A percentile compares a stretch with the other conserved stretches of the same genome.
These are phyloP conservation scores for Amphimallon solstitiale DNA, from an alignment of 2,888 invertebrate species.

Conservation along the genomic window DNA sequence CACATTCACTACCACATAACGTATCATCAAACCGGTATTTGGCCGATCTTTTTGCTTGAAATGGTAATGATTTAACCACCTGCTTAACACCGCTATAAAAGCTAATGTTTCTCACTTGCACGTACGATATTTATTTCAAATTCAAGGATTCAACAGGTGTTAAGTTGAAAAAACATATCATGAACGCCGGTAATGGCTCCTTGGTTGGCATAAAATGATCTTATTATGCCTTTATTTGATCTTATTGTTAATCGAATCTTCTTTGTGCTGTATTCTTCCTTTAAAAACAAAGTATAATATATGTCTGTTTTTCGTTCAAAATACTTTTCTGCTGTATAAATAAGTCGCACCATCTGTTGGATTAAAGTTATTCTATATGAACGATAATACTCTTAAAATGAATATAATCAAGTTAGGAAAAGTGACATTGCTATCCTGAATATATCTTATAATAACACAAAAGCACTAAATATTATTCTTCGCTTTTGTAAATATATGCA, in stretches of 20 bases:
- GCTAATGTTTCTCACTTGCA: slow-evolving; percentile 33
- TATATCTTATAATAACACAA: no score
- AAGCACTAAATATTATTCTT: no score
- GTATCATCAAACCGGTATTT: neutral
- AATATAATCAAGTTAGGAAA: no score
- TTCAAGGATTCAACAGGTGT: slow-evolving; percentile 39
- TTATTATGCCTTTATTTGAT: slow-evolving; percentile 29
- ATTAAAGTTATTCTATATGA: neutral
- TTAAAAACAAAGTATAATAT: slow-evolving; percentile 7
- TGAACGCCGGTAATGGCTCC: slow-evolving; percentile 18
- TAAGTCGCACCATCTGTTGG: slow-evolving; percentile 8
- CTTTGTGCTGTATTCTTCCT: slow-evolving; percentile 15
- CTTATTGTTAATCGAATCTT: no score
- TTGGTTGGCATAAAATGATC: slow-evolving; percentile 28
- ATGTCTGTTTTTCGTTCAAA: slow-evolving; percentile 8
- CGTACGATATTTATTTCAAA: slow-evolving; percentile 36
- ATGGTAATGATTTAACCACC: slow-evolving; percentile 24
- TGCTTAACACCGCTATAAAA: slow-evolving; percentile 24
- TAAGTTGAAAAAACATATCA: slow-evolving; percentile 30
- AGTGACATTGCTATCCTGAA: no score
- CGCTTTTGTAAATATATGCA: no score
- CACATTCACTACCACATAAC: neutral
- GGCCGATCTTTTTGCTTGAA: neutral
- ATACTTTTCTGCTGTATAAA: neutral
- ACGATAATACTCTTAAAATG: neutral